Evolutionary conservation across 1,140 invertebrate species (phyloP), one percentile per base, ranked within the genome.

Genomic region (Scaptomyza montana): DNA sequence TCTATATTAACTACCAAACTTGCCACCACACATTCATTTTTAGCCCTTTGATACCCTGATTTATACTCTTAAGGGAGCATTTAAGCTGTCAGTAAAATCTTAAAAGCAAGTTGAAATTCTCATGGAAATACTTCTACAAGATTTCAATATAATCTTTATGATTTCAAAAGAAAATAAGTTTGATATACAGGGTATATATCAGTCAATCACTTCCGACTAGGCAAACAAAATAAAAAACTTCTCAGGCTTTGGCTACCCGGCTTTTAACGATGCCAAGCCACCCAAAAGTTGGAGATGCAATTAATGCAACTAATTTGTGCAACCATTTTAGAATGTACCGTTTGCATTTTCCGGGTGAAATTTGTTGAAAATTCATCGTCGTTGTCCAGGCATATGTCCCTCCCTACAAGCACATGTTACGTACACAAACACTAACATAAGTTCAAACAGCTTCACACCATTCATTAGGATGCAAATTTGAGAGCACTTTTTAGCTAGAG

Each of bases 391-490:
- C 57, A 60, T 47, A 47, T 39, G 49, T 63, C 49, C 5, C 19
- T 63, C 49, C 5, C 19, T 9, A 30, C 25, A 3, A 36, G 41
- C 36, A 56, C 50, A 53, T 53, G 50, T 8, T 21, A 33, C 54
- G 9, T 21, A 33, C 36, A 43, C 39, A 56, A 21, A 28, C 21
- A 30, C 12, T 5, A 30, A 10, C 13, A 45, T 36, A 53, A 56
- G 47, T 53, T 60, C 21, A 67, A 59, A 65, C 55, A 57, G 54
- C 36, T 72, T 66, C 63, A 72, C 69, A 66, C 54, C 54, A 66
- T 72, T 66, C 63, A 73, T 73, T 73, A 67, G 64, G 49, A 73
- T 73, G 63, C 63, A 73, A 73, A 73, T 73, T 60, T 57, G 49
- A 51, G 16, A 51, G 16, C 39, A 66, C 39, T 71, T 71, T 66